These are phyloP conservation scores for Plodia interpunctella DNA, from an alignment of 1,140 invertebrate genomes.

Conservation along the genomic window DNA sequence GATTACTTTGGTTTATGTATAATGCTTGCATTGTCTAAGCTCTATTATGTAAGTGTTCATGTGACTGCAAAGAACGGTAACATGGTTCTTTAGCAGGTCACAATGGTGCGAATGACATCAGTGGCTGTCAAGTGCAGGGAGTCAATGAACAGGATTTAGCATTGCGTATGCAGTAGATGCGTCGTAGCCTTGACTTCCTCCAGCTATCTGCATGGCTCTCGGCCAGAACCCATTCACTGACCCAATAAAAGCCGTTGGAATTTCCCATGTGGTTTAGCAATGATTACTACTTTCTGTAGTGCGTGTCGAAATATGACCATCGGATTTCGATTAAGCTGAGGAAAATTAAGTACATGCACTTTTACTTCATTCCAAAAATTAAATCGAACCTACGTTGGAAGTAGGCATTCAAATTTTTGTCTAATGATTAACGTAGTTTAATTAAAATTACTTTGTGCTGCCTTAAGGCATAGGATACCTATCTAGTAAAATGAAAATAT, in stretches of 20 bases:
- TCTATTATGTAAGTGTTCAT: conserved; percentile 66
- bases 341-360: conserved; percentile 16
- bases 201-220: conserved; percentile 44
- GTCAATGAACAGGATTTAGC: conserved; percentile 71
- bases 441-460: too few relatives aligned
- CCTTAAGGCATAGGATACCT: too few relatives aligned
- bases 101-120: conserved; percentile 68
- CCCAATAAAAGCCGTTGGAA: conserved; percentile 39
- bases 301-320: neutral
- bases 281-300: neutral
- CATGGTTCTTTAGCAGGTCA: conserved; percentile 67
- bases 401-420: too few relatives aligned
- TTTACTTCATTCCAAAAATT: neutral
- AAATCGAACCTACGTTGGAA: too few relatives aligned
- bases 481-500: conserved; percentile 17
- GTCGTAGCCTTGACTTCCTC: conserved; percentile 63
- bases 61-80: conserved; percentile 63
- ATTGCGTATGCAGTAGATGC: conserved; percentile 68
- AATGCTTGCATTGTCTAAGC: conserved; percentile 48
- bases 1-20: conserved; percentile 40
- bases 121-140: conserved; percentile 67
- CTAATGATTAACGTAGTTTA: too few relatives aligned
- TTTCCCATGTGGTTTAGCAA: conserved; percentile 30
- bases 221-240: conserved; percentile 56
- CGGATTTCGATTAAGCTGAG: conserved; percentile 7